Evolutionary conservation across 2,797 vertebrate species (phyloP).

Genomic region (Babyrousa celebensis): DNA sequence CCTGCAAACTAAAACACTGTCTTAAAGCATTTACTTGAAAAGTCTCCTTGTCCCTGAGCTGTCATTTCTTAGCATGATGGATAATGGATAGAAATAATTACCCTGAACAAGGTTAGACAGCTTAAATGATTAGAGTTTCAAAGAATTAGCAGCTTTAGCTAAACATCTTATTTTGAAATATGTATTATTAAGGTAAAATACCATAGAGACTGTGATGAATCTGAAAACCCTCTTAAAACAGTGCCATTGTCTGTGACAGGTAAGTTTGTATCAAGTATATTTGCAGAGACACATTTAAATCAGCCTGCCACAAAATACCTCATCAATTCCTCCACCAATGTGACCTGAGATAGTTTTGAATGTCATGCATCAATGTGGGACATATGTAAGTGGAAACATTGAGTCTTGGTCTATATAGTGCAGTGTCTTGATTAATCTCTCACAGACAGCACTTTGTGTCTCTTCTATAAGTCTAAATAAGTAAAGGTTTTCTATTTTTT

Average conservation of each 20-base stretch:
- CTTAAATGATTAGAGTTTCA: conserved; percentile 92
- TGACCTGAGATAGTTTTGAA: conserved; percentile 91
- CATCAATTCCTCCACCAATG: conserved; percentile 89
- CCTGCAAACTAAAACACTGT: conserved; percentile 91
- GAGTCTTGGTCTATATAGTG: conserved; percentile 87
- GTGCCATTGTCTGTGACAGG: conserved; percentile 87
- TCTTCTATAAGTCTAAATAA: background rate
- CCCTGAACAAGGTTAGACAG: conserved; percentile 91
- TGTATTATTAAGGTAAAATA: conserved; percentile 85
- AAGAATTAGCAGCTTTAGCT: conserved; percentile 90
- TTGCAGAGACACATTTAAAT: conserved; percentile 91
- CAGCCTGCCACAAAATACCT: conserved; percentile 88
- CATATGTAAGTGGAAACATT: conserved; percentile 90
- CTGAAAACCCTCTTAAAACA: conserved; percentile 78
- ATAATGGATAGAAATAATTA: conserved; percentile 93
- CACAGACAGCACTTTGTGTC: background rate
- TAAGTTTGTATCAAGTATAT: conserved; percentile 89
- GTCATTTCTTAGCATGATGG: conserved; percentile 92
- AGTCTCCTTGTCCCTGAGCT: conserved; percentile 91
- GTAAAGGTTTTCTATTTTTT: background rate
- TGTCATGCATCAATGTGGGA: conserved; percentile 85
- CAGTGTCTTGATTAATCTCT: conserved; percentile 62
- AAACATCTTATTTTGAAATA: conserved; percentile 91
- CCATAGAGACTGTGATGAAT: conserved; percentile 30
- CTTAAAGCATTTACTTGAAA: conserved; percentile 93